Conservation (phyloP, 2,113 vertebrate genomes). For the Neodon shergylaensis region DNA sequence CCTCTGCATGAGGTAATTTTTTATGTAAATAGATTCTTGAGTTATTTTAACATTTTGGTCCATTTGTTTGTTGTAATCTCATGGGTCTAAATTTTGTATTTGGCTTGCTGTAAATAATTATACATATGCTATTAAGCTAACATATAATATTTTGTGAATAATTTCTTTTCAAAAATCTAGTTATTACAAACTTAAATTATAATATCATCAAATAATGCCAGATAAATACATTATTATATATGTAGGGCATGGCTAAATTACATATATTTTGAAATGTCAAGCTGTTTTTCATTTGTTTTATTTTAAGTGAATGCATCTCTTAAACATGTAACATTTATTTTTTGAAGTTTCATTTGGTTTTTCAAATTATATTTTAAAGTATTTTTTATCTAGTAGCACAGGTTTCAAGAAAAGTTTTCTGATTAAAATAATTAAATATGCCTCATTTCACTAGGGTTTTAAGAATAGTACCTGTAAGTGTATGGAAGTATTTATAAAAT, state of each 20-base stretch:
- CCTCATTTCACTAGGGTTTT: slow-evolving; percentile 75
- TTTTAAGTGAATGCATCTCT: slow-evolving; percentile 75
- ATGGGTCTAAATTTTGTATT: slow-evolving; percentile 78
- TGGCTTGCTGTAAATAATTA: slow-evolving; percentile 84
- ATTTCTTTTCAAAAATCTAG: slow-evolving; percentile 82
- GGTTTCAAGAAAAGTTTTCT: slow-evolving; percentile 68
- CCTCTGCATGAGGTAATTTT: slow-evolving; percentile 63
- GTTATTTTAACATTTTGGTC: slow-evolving; percentile 62
- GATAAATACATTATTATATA: slow-evolving; percentile 78
- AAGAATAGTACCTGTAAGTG: slow-evolving; percentile 76
- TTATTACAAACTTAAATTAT: slow-evolving; percentile 78
- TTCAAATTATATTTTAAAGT: slow-evolving; percentile 78
- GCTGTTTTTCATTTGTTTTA: slow-evolving; percentile 71
- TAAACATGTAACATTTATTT: slow-evolving; percentile 76
- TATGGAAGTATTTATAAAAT: slow-evolving; percentile 75
- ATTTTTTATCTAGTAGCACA: slow-evolving; percentile 72
- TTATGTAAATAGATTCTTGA: slow-evolving; percentile 82
- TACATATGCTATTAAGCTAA: slow-evolving; percentile 84
- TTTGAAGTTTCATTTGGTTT: slow-evolving; percentile 72
- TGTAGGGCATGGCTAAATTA: slow-evolving; percentile 83
- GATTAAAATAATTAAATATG: slow-evolving; percentile 75
- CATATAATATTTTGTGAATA: slow-evolving; percentile 78
- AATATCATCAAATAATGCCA: slow-evolving; percentile 73
- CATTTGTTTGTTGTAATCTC: slow-evolving; percentile 76
- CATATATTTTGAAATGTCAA: slow-evolving; percentile 80